phyloP scores from a whole-genome alignment of 1,140 invertebrate genomes.

The Tetranychus urticae region DNA sequence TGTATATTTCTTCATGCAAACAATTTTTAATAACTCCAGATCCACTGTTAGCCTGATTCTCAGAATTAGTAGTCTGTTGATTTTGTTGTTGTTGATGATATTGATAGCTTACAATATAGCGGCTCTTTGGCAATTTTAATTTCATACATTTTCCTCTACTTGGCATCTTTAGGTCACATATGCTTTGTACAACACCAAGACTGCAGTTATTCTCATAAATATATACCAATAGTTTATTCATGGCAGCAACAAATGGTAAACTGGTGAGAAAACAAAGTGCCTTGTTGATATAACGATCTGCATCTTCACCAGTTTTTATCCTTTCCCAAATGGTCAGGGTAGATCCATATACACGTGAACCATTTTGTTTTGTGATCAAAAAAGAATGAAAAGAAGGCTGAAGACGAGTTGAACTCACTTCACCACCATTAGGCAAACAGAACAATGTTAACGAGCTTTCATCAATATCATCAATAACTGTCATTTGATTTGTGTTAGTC shows the following conservation, averaged over 20 bases:
- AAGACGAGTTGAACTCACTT: background rate
- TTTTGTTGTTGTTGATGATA: background rate
- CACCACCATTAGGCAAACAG: constrained; percentile 6
- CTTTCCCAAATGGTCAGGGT: constrained; percentile 4
- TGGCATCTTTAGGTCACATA: constrained; percentile 3
- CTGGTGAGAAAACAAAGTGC: background rate
- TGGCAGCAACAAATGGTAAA: background rate
- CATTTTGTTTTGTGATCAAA: constrained; percentile 87
- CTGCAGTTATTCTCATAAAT: constrained; percentile 2
- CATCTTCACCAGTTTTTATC: background rate
- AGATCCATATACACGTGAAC: constrained; percentile 59
- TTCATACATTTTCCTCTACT: background rate
- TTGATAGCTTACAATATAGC: background rate
- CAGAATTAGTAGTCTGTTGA: background rate
- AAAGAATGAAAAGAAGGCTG: constrained; percentile 79
- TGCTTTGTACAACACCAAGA: background rate
- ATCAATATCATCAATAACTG: constrained; percentile 1
- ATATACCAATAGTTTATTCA: background rate
- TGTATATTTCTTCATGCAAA: background rate
- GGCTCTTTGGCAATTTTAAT: background rate
- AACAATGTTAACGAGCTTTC: constrained; percentile 8
- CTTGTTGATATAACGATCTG: background rate
- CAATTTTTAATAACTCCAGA: background rate
- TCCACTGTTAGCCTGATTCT: background rate
- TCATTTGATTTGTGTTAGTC: background rate